Evolutionary conservation across 1,140 invertebrate species (phyloP).

Genomic region (Danaus plexippus): DNA sequence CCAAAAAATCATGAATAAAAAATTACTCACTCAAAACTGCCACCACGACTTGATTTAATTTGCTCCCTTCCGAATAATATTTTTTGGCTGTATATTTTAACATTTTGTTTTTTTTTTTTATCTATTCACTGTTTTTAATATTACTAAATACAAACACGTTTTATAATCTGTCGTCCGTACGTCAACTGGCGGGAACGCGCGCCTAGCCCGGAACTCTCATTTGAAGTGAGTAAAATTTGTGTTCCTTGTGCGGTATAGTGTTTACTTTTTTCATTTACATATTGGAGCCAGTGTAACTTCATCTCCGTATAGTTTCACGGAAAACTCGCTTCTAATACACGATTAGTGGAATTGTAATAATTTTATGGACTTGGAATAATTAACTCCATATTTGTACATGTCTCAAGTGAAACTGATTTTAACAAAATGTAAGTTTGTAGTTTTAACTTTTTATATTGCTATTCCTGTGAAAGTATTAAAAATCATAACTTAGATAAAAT

Average conservation of each 20-base stretch:
- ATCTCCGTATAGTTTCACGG: no score
- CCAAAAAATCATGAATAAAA: slow-evolving; percentile 1
- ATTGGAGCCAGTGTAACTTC: neutral
- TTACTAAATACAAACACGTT: slow-evolving; percentile 11
- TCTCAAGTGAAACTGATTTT: no score
- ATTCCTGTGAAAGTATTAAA: no score
- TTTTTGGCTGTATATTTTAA: slow-evolving; percentile 61
- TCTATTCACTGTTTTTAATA: slow-evolving; percentile 5
- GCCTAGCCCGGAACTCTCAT: slow-evolving; percentile 25
- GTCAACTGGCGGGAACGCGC: slow-evolving; percentile 25
- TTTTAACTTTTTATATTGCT: no score
- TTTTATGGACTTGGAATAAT: no score
- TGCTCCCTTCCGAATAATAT: slow-evolving; percentile 59
- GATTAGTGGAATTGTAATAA: no score
- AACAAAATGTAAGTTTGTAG: no score
- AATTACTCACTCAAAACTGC: slow-evolving; percentile 46
- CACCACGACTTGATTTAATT: slow-evolving; percentile 50
- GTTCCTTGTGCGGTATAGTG: neutral
- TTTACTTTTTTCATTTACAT: neutral
- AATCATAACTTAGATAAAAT: no score
- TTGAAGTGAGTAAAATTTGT: slow-evolving; percentile 25
- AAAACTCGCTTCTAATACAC: no score
- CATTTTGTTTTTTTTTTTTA: slow-evolving; percentile 35
- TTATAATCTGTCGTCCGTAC: slow-evolving; percentile 4
- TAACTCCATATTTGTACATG: no score